These are phyloP conservation scores for Mythimna ferrago DNA, from an alignment of 2,888 invertebrate species.

Conservation along the genomic window DNA sequence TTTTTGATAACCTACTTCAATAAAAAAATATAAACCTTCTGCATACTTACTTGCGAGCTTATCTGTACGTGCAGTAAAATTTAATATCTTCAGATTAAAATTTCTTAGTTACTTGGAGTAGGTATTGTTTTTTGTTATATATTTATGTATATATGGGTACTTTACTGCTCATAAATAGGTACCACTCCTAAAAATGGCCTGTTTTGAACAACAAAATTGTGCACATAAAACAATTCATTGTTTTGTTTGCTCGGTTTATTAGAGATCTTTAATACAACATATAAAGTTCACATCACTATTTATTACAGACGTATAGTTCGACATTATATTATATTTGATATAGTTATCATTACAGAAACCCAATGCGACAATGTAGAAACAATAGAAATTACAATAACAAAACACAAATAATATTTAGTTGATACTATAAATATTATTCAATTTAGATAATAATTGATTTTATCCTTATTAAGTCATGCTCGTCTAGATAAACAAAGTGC, in stretches of 20 bases:
- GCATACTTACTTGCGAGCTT: constrained; percentile 20
- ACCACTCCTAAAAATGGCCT: constrained; percentile 1
- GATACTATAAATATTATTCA: neutral
- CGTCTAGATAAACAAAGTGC: neutral
- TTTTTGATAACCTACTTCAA: constrained; percentile 52
- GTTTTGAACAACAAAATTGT: neutral
- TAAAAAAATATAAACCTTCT: constrained; percentile 28
- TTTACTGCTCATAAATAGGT: neutral
- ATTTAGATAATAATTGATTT: neutral
- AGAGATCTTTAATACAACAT: constrained; percentile 1
- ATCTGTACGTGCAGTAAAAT: constrained; percentile 32
- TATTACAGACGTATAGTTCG: too few relatives aligned
- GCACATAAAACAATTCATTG: neutral
- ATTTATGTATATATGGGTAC: constrained; percentile 1
- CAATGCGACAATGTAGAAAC: too few relatives aligned
- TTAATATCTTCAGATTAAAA: constrained; percentile 21
- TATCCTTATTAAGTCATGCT: neutral
- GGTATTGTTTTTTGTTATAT: constrained; percentile 15
- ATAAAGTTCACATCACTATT: too few relatives aligned
- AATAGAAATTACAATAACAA: too few relatives aligned
- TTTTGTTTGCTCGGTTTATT: neutral
- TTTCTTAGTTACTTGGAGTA: constrained; percentile 18
- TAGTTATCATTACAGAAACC: too few relatives aligned
- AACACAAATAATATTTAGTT: too few relatives aligned
- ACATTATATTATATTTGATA: too few relatives aligned